Evolutionary conservation across 1,140 invertebrate species (phyloP).

Genomic region (Pseudomyrmex concolor): DNA sequence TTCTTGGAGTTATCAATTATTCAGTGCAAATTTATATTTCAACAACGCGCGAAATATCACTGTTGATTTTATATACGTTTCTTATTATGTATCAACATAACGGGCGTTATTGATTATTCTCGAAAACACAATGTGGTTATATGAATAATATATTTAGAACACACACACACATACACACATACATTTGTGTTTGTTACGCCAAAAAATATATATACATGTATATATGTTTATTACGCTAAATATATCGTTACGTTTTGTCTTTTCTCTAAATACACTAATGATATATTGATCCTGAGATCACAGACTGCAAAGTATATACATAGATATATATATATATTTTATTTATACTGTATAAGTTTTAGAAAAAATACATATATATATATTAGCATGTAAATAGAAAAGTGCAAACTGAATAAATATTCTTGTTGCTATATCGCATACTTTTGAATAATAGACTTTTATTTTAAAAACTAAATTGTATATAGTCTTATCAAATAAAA

Average conservation of each 20-base stretch:
- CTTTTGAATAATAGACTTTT: not conserved
- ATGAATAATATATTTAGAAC: constrained; percentile 31
- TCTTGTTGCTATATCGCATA: not conserved
- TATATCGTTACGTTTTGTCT: too few species aligned
- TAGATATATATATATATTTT: not conserved
- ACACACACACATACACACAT: not conserved
- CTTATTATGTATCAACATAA: not conserved
- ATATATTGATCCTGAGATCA: too few species aligned
- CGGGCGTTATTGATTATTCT: not conserved
- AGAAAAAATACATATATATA: not conserved
- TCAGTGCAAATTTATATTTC: not conserved
- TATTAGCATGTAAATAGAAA: constrained; percentile 4
- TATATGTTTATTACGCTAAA: too few species aligned
- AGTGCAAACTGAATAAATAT: not conserved
- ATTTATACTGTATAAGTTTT: constrained; percentile 33
- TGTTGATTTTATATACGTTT: not conserved
- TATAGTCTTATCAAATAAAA: not conserved
- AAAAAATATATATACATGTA: too few species aligned
- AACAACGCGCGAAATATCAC: not conserved
- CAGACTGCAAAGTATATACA: too few species aligned
- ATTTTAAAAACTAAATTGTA: not conserved
- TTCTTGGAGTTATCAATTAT: constrained; percentile 9
- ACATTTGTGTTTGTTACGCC: too few species aligned
- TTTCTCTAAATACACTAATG: too few species aligned
- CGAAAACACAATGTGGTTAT: constrained; percentile 9